phyloP scores from a whole-genome alignment of 2,888 invertebrate genomes.

The Tupiocoris notatus region DNA sequence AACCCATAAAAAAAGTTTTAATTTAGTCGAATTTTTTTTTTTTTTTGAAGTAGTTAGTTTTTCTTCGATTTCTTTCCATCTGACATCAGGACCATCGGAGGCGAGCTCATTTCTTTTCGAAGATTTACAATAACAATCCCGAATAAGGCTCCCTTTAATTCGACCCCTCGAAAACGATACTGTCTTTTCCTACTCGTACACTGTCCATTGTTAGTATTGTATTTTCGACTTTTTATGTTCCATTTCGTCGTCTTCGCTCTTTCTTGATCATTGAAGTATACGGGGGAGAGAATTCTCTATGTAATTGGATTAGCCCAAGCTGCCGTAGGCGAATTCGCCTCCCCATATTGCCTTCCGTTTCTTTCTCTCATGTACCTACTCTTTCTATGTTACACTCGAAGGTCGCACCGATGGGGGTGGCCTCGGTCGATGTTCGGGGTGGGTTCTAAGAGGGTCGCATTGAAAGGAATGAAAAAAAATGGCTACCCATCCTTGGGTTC shows the following conservation, averaged over 20 bases:
- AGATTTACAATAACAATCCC: too few relatives aligned
- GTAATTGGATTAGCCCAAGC: background rate
- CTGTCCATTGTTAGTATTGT: too few relatives aligned
- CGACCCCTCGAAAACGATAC: too few relatives aligned
- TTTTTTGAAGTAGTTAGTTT: too few relatives aligned
- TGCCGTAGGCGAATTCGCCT: background rate
- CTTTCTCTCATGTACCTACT: background rate
- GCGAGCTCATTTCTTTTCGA: too few relatives aligned
- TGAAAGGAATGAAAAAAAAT: background rate
- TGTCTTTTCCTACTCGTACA: too few relatives aligned
- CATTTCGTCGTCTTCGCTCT: background rate
- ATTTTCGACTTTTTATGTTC: background rate
- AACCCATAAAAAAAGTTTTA: too few relatives aligned
- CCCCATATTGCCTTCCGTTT: slow-evolving; percentile 3
- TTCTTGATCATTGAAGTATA: too few relatives aligned
- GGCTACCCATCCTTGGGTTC: background rate
- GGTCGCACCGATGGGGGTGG: background rate
- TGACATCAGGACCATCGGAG: too few relatives aligned
- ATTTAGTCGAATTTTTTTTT: slow-evolving; percentile 28
- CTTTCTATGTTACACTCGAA: background rate
- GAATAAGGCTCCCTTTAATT: too few relatives aligned
- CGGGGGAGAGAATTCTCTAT: too few relatives aligned
- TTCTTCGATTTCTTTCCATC: too few relatives aligned
- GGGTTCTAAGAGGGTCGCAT: background rate
- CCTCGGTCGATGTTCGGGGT: background rate